A percentile compares a stretch with the other conserved stretches of the same genome.
phyloP scores from a whole-genome alignment of 2,797 vertebrate species.

The Sandelia bainsii region DNA sequence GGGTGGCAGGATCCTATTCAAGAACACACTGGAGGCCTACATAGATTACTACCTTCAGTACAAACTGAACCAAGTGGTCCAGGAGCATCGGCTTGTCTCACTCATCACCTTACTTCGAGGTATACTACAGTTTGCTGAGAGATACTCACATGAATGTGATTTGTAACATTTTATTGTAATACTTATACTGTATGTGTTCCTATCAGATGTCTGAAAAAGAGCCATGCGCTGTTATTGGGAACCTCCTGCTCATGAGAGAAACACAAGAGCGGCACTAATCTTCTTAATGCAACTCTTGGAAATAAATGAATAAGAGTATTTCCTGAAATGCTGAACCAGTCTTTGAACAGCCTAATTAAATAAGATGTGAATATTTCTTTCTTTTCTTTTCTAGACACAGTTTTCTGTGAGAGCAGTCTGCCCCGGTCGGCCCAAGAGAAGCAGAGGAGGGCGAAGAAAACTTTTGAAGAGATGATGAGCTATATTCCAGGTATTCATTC shows the following conservation, averaged over 20 bases:
- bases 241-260: too few species aligned
- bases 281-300: neutral
- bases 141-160: neutral
- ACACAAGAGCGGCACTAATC: neutral
- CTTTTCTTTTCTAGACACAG: conserved; percentile 85
- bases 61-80: conserved; percentile 91
- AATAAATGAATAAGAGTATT: neutral
- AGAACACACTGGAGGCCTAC: conserved; percentile 94
- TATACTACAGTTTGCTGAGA: conserved; percentile 44
- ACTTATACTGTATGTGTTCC: neutral
- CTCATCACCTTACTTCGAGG: conserved; percentile 96
- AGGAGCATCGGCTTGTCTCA: conserved; percentile 95
- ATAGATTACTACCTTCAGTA: conserved; percentile 90
- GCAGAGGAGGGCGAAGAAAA: conserved; percentile 93
- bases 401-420: conserved; percentile 95
- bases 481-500: conserved; percentile 92
- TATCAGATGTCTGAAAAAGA: neutral
- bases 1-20: conserved; percentile 94
- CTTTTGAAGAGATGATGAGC: conserved; percentile 96
- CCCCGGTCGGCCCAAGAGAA: conserved; percentile 90
- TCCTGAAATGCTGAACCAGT: neutral
- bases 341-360: neutral
- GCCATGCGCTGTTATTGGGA: neutral
- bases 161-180: neutral
- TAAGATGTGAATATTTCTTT: neutral